Evolutionary conservation across 2,113 vertebrate genomes (phyloP), one percentile per base, ranked within the genome.

Genomic region (Oostethus manadensis): DNA sequence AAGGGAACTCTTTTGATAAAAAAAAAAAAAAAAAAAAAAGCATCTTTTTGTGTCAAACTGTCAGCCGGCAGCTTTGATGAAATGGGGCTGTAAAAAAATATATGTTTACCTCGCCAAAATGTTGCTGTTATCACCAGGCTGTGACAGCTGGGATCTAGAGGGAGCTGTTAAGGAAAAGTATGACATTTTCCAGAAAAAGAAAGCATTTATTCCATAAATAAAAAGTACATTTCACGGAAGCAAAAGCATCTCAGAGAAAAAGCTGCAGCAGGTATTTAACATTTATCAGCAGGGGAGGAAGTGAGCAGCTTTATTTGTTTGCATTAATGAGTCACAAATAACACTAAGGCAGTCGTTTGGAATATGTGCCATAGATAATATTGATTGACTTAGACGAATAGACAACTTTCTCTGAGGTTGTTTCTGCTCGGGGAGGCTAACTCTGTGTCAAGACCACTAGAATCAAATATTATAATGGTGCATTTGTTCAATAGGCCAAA

Each of bases 41-140:
- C 47, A 43, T 70, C 59, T 70, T 68, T 67, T 58, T 68, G 63
- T 81, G 80, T 85, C 84, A 79, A 79, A 66, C 83, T 88, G 86
- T 83, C 84, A 82, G 44, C 9, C 63, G 65, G 43, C 53, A 46
- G 22, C 26, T 4, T 53, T 71, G 79, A 78, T 78, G 76, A 84
- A 73, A 69, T 56, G 42, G 13, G 10, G 45, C 14, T 23, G 43
- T 58, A 42, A 45, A 58, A n/a, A 44, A 23, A 26, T 58, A 6
- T 38, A 26, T 58, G 46, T n/a, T 58, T 58, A 6, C 45, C 20
- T 16, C 17, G 42, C 22, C 7, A 43, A 22, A 23, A 22, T 16
- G 14, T 57, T 11, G 40, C 8, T 21, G n/a, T 48, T 21, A 48
- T 48, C n/a, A 8, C 46, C 14, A 9, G 1, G 44, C 44, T 46